Percentiles rank a stretch among this genome's conserved stretches.
Conservation (phyloP, 2,888 invertebrate genomes). For the Andrena trimmerana region DNA sequence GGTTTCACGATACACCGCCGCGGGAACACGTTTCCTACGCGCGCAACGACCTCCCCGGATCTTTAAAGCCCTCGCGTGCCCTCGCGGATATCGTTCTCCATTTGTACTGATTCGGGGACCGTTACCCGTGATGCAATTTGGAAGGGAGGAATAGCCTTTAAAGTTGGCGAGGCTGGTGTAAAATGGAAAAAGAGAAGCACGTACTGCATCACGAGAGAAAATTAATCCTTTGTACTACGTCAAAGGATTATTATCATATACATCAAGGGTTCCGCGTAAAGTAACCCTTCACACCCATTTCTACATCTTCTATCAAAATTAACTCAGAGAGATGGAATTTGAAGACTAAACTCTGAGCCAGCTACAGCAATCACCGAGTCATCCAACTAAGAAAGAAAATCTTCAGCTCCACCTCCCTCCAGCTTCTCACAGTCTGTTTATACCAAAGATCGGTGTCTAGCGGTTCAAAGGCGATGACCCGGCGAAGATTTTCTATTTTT, state of each 20-base stretch:
- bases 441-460: background rate
- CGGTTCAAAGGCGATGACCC: conserved; percentile 34
- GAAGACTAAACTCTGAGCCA: too few species aligned
- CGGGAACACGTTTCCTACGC: background rate
- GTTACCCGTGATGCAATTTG: background rate
- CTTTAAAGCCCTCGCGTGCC: background rate
- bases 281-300: too few species aligned
- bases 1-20: background rate
- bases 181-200: background rate
- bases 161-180: background rate
- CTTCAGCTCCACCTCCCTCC: background rate
- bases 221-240: too few species aligned
- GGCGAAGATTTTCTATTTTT: conserved; percentile 28
- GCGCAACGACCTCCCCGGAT: conserved; percentile 19
- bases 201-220: background rate
- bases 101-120: background rate
- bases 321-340: too few species aligned
- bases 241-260: too few species aligned
- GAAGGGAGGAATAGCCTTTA: background rate
- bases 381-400: background rate
- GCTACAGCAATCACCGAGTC: too few species aligned
- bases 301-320: too few species aligned
- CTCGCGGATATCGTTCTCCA: conserved; percentile 4
- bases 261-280: too few species aligned
- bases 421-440: background rate